These are phyloP conservation scores for Limnephilus auricula DNA, from an alignment of 2,888 invertebrate species.

Conservation along the genomic window DNA sequence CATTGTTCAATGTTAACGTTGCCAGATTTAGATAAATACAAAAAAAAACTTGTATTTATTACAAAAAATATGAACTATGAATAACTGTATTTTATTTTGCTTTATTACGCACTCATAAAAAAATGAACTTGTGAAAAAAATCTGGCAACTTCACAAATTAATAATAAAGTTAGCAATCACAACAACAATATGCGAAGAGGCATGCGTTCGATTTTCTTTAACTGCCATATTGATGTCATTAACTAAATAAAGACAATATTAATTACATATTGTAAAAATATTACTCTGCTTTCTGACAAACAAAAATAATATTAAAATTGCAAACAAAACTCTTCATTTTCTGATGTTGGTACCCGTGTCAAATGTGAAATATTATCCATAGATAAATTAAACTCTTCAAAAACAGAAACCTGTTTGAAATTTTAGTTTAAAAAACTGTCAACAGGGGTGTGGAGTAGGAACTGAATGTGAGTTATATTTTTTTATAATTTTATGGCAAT, in stretches of 20 bases:
- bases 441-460: neutral
- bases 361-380: neutral
- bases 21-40: slow-evolving; percentile 9
- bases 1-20: neutral
- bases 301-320: neutral
- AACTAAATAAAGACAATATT: neutral
- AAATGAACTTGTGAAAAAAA: neutral
- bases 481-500: slow-evolving; percentile 55
- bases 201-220: slow-evolving; percentile 62
- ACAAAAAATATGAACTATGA: neutral
- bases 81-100: neutral
- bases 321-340: neutral
- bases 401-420: neutral
- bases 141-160: slow-evolving; percentile 28
- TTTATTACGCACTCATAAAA: neutral
- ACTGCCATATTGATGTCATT: slow-evolving; percentile 53
- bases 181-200: slow-evolving; percentile 62
- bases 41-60: neutral
- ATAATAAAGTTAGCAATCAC: slow-evolving; percentile 60
- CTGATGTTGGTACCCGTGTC: neutral
- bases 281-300: neutral
- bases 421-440: neutral
- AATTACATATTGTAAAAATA: neutral
- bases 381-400: too few relatives aligned
- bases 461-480: neutral